Base-by-base conservation (phyloP, 2,888 invertebrate genomes). In the Drosophila testacea region DNA sequence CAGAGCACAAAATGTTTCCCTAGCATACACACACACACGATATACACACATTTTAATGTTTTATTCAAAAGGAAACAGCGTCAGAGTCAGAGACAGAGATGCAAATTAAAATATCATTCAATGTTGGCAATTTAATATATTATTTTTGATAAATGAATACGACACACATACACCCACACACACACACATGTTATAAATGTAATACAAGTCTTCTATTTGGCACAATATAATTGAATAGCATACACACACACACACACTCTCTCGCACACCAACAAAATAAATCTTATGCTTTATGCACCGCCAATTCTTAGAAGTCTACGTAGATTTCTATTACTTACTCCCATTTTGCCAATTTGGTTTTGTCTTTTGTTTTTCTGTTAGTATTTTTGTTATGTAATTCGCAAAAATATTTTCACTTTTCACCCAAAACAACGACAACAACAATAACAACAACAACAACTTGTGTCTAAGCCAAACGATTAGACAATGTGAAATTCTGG, bases 31-130 rank as follows among this genome's bases (percentile, higher is more conserved):
- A 68, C 60, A 66, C 41, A 50, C 62, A 48, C 57, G 71, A 75
- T 50, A 69, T 55, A 63, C 28, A 77, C 59, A 78, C 73, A 89
- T 84, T 85, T 85, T 84, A 85, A 85, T 85, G 85, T 85, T 85
- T 85, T 85, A 85, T 85, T 85, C 85, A 85, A 87, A 85, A 89
- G 85, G 85, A 88, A 85, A 88, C 88, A 83, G 51, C 79, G 9
- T 50, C 63, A 76, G 75, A 65, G 6, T 68, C 71, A 64, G 69
- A 71, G 79, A 73, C 85, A 88, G 80, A 85, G 85, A 89, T 85
- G 88, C 88, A 85, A 85, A 85, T 85, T 89, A 85, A 85, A 85
- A 85, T 85, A 85, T 89, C 85, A 85, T 85, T 85, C 85, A 85
- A 85, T 85, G 85, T 78, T 85, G 85, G 85, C 85, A 89, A 85